phyloP scores from a whole-genome alignment of 2,797 vertebrate species.

The Tachyglossus aculeatus region DNA sequence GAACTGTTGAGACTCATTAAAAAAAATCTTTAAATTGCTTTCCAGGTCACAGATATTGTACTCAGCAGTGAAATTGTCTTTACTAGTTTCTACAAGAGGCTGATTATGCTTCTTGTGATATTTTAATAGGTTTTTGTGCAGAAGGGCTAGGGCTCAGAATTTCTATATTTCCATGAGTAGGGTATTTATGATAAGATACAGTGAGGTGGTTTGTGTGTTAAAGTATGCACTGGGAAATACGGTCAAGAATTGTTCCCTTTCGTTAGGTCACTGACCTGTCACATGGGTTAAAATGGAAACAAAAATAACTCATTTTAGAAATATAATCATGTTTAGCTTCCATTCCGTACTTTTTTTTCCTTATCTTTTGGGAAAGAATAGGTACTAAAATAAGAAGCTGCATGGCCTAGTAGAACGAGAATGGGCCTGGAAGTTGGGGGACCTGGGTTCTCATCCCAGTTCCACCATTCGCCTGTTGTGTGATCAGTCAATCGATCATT shows the following conservation, averaged over 20 bases:
- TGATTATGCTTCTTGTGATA: constrained; percentile 16
- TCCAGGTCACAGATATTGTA: constrained; percentile 38
- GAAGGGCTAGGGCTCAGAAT: background rate
- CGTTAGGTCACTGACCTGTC: constrained; percentile 14
- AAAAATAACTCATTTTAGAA: constrained; percentile 25
- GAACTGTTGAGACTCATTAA: constrained; percentile 4
- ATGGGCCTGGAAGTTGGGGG: no score
- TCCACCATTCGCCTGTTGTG: no score
- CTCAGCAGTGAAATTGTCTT: constrained; percentile 40
- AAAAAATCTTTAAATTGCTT: constrained; percentile 29
- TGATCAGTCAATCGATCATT: no score
- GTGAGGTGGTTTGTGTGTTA: background rate
- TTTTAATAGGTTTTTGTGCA: constrained; percentile 45
- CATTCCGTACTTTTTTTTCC: no score
- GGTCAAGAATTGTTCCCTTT: constrained; percentile 1
- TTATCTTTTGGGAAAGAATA: no score
- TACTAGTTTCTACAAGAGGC: constrained; percentile 25
- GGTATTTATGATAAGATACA: background rate
- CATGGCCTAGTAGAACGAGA: no score
- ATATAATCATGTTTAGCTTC: background rate
- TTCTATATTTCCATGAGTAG: constrained; percentile 14
- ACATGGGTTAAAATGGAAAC: background rate
- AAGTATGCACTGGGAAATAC: background rate
- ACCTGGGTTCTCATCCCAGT: no score
- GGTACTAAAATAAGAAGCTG: no score